phyloP scores from a whole-genome alignment of 1,140 invertebrate species.

The Solenopsis invicta region DNA sequence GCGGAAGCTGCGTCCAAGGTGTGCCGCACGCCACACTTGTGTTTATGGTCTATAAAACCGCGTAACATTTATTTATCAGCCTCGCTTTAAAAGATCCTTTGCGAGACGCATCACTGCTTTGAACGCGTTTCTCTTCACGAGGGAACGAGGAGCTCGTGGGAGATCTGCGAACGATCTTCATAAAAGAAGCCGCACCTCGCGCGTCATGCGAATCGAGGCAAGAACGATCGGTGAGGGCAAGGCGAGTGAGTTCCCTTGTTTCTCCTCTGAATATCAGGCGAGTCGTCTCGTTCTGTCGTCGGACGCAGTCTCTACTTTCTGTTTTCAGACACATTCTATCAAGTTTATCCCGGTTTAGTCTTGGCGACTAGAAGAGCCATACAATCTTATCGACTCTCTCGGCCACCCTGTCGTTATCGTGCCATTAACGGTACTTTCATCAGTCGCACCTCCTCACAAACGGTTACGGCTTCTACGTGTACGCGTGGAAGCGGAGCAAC shows the following conservation, averaged over 20 bases:
- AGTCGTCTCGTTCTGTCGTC: background rate
- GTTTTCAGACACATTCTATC: background rate
- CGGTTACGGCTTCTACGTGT: background rate
- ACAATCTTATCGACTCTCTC: background rate
- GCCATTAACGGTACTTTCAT: conserved; percentile 3
- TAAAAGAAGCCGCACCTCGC: conserved; percentile 7
- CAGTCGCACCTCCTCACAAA: background rate
- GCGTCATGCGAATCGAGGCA: background rate
- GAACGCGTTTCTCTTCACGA: background rate
- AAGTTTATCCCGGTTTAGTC: background rate
- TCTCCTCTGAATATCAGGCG: background rate
- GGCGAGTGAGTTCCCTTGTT: background rate
- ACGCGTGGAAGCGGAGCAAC: background rate
- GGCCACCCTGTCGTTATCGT: background rate
- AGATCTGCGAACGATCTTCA: background rate
- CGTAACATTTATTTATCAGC: conserved; percentile 49
- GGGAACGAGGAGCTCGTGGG: background rate
- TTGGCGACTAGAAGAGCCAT: background rate
- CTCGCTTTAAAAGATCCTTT: background rate
- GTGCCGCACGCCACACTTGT: background rate
- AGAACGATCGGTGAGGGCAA: background rate
- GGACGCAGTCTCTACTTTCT: background rate
- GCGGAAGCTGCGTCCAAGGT: background rate
- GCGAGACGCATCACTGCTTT: conserved; percentile 5
- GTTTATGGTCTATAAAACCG: conserved; percentile 42